phyloP scores from a whole-genome alignment of 2,797 vertebrate genomes.

The Brotogeris chrysoptera region DNA sequence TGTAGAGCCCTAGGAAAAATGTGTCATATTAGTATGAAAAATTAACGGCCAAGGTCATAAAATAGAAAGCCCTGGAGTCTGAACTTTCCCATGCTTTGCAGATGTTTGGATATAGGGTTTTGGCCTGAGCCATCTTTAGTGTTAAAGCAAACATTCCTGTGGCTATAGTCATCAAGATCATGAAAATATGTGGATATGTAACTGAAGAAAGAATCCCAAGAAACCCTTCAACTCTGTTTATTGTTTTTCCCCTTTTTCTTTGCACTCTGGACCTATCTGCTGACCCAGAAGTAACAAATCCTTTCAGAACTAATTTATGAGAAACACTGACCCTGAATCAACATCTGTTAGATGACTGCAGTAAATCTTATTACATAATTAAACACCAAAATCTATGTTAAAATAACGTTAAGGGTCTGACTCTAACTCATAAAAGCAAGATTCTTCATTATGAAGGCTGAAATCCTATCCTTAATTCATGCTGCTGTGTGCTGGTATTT shows the following conservation, averaged over 20 bases:
- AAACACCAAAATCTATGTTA: constrained; percentile 66
- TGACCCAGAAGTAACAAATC: constrained; percentile 68
- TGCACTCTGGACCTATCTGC: constrained; percentile 62
- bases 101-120: constrained; percentile 65
- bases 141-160: constrained; percentile 70
- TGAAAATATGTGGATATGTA: constrained; percentile 51
- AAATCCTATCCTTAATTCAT: constrained; percentile 37
- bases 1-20: constrained; percentile 36
- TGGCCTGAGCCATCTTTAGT: constrained; percentile 64
- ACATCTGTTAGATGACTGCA: constrained; percentile 69
- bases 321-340: constrained; percentile 66
- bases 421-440: constrained; percentile 54
- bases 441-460: constrained; percentile 47
- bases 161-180: constrained; percentile 59
- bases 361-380: constrained; percentile 75
- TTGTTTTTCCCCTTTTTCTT: constrained; percentile 56
- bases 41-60: constrained; percentile 37
- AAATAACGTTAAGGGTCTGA: constrained; percentile 51
- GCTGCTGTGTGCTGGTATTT: not conserved
- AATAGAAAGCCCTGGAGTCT: constrained; percentile 24
- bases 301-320: constrained; percentile 58
- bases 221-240: constrained; percentile 33
- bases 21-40: constrained; percentile 44
- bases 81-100: constrained; percentile 67
- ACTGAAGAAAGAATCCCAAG: constrained; percentile 60